phyloP scores from a whole-genome alignment of 1,140 invertebrate genomes.

The Patella vulgata region DNA sequence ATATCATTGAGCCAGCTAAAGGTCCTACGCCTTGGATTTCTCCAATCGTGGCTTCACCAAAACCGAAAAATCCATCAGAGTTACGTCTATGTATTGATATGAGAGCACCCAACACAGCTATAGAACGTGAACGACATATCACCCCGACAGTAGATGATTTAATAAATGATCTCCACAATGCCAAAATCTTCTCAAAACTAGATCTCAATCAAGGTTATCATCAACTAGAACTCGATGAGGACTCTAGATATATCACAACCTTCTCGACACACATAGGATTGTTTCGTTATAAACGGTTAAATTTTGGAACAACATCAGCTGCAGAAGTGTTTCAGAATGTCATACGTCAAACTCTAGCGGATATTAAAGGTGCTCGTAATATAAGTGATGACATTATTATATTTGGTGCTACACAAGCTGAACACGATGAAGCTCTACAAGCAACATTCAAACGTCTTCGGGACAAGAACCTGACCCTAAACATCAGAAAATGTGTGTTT shows the following conservation, averaged over 20 bases:
- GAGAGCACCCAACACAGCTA: slow-evolving; percentile 44
- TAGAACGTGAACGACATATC: slow-evolving; percentile 45
- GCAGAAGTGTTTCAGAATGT: slow-evolving; percentile 42
- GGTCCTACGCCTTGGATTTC: slow-evolving; percentile 50
- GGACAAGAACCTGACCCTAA: slow-evolving; percentile 28
- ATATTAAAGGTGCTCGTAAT: slow-evolving; percentile 36
- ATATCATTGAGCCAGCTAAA: slow-evolving; percentile 41
- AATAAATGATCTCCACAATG: slow-evolving; percentile 37
- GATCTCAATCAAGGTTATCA: slow-evolving; percentile 46
- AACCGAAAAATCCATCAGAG: slow-evolving; percentile 37
- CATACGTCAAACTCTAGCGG: slow-evolving; percentile 28
- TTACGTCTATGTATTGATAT: slow-evolving; percentile 56
- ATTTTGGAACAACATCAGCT: slow-evolving; percentile 36
- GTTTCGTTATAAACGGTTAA: slow-evolving; percentile 34
- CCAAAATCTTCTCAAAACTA: slow-evolving; percentile 45
- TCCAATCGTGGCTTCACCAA: slow-evolving; percentile 43
- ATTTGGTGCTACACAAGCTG: slow-evolving; percentile 29
- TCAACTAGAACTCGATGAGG: slow-evolving; percentile 37
- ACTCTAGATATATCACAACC: slow-evolving; percentile 40
- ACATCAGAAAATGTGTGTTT: slow-evolving; percentile 39
- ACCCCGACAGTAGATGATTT: slow-evolving; percentile 52
- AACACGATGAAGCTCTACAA: slow-evolving; percentile 32
- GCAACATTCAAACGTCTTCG: slow-evolving; percentile 25
- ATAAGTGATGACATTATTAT: slow-evolving; percentile 48
- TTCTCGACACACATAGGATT: slow-evolving; percentile 39